Evolutionary conservation across 1,140 invertebrate genomes (phyloP), one percentile per base, ranked within the genome.

Genomic region (Nixonia krombeini): DNA sequence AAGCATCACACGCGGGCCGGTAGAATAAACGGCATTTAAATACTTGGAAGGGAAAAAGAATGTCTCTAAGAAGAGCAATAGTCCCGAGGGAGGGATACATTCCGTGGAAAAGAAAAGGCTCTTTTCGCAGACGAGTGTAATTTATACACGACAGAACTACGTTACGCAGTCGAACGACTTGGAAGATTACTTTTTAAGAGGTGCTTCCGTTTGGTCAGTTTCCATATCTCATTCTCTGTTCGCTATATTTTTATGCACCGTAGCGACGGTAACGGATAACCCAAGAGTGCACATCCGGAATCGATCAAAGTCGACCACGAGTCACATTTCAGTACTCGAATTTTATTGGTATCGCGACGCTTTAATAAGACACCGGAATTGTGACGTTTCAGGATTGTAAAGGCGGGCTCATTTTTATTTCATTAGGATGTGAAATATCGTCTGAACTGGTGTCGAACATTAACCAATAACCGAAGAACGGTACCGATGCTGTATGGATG

Each of bases 1-100:
- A 21, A 26, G 25, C 16, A 47, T 25, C 17, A n/a, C 40, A 16
- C 15, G 31, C 41, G 41, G 31, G 26, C 52, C 50, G 49, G 28
- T 38, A 47, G 37, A 73, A 58, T 75, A 77, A 78, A 78, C 52
- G 63, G 44, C 71, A 79, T 78, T 80, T 78, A 72, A 76, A 80
- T 79, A 71, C 59, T 57, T 63, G 12, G 41, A 8, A 38, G 55
- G 44, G 44, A 66, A 66, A n/a, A 63, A 45, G 44, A 25, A 53
- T 66, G 51, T 45, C 35, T 44, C 31, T 18, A 15, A 62, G 59
- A 70, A 78, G 71, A 79, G 33, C 42, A 62, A 79, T 73, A 56
- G 74, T 73, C 75, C 59, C 74, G 9, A 38, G 72, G 74, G 78
- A 76, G 55, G 68, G 58, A 74, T 71, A 75, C 53, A 57, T 72